Conservation (phyloP, 1,140 invertebrate genomes). For the Scaptomyza montana region DNA sequence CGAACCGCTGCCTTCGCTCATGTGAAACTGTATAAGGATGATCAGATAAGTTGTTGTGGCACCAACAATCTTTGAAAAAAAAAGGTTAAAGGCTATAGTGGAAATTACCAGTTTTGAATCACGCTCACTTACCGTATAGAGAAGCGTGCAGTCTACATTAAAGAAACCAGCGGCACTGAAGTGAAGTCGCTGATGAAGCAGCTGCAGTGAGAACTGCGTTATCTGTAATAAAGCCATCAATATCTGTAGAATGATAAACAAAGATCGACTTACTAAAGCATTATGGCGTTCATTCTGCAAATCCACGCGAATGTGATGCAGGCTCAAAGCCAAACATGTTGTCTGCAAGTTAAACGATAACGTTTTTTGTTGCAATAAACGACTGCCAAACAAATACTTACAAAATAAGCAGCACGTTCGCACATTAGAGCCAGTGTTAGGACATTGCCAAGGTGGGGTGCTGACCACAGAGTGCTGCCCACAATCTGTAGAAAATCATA, state of each 20-base stretch:
- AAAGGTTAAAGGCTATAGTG: not conserved
- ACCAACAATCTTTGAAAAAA: constrained; percentile 73
- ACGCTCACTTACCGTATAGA: constrained; percentile 83
- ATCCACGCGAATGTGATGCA: constrained; percentile 71
- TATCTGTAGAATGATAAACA: not conserved
- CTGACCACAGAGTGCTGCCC: constrained; percentile 64
- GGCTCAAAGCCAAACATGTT: constrained; percentile 61
- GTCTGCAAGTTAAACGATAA: constrained; percentile 42
- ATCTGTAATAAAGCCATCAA: constrained; percentile 65
- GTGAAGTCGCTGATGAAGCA: constrained; percentile 83
- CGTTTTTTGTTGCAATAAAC: not conserved
- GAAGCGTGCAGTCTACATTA: constrained; percentile 81
- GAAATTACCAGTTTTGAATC: not conserved
- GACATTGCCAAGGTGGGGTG: constrained; percentile 73
- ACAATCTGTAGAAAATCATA: constrained; percentile 66
- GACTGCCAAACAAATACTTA: constrained; percentile 44
- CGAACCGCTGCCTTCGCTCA: constrained; percentile 56
- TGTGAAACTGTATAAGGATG: constrained; percentile 84
- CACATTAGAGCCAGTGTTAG: constrained; percentile 70
- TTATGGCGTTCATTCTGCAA: constrained; percentile 74
- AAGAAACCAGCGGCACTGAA: constrained; percentile 84
- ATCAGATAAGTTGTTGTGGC: constrained; percentile 83
- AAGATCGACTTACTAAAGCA: constrained; percentile 56
- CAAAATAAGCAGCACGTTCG: constrained; percentile 60
- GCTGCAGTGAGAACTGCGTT: constrained; percentile 84